phyloP scores from a whole-genome alignment of 2,888 invertebrate genomes.

The Prosapia bicincta region DNA sequence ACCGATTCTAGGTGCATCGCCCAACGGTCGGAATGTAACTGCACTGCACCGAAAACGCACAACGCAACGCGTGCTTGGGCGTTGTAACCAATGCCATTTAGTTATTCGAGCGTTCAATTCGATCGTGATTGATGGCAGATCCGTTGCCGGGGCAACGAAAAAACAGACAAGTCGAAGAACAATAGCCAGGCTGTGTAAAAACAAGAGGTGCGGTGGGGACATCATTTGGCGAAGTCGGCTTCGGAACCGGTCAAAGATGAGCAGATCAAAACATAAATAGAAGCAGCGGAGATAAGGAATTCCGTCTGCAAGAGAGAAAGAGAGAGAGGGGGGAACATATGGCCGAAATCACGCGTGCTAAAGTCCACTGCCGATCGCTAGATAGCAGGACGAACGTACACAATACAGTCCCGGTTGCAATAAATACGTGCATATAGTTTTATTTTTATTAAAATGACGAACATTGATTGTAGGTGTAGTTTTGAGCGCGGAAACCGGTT shows the following conservation, averaged over 20 bases:
- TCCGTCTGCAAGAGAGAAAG: neutral
- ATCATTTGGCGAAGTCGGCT: neutral
- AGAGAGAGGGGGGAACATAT: neutral
- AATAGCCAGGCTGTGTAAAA: neutral
- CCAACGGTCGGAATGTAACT: neutral
- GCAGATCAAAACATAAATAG: neutral
- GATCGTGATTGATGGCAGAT: neutral
- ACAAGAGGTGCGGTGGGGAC: neutral
- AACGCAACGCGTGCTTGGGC: neutral
- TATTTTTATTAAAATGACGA: neutral
- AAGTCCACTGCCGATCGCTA: neutral
- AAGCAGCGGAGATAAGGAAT: neutral
- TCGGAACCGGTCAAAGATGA: neutral
- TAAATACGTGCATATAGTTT: neutral
- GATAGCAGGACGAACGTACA: neutral
- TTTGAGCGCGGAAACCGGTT: neutral
- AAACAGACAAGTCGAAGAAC: neutral
- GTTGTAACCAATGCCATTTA: neutral
- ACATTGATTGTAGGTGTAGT: neutral
- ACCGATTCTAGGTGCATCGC: neutral
- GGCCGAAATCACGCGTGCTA: neutral
- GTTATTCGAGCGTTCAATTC: neutral
- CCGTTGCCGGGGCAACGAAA: neutral
- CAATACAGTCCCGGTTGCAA: neutral
- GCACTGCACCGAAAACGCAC: neutral